Evolutionary conservation across 2,113 vertebrate species (phyloP).

Genomic region (Cygnus atratus): DNA sequence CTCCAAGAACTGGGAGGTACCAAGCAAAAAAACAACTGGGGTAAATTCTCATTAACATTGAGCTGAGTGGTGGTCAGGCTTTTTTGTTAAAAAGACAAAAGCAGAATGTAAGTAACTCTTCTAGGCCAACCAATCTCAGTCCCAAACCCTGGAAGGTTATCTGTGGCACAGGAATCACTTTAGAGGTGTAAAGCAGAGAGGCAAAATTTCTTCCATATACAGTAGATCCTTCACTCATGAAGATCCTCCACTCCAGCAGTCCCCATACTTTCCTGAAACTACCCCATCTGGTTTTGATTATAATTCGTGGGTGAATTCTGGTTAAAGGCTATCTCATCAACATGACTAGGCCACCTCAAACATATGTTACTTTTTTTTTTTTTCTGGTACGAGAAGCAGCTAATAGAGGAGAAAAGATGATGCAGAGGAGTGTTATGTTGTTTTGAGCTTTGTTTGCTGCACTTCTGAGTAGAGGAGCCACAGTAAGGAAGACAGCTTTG

Average conservation of each 20-base stretch:
- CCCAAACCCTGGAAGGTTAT: background rate
- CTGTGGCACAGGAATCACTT: background rate
- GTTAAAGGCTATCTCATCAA: slow-evolving; percentile 1
- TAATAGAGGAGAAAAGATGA: background rate
- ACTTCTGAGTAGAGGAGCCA: background rate
- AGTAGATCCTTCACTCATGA: background rate
- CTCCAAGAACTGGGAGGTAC: background rate
- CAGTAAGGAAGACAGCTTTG: background rate
- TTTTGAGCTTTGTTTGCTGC: background rate
- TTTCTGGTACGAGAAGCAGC: background rate
- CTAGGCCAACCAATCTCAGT: background rate
- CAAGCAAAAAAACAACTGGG: no score
- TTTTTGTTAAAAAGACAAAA: background rate
- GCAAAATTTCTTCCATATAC: background rate
- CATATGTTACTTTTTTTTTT: background rate
- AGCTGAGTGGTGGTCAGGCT: background rate
- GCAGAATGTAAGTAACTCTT: background rate
- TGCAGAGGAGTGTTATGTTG: background rate
- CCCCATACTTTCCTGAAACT: background rate
- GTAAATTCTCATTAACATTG: background rate
- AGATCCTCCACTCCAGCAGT: background rate
- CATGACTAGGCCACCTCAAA: slow-evolving; percentile 34
- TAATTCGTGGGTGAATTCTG: slow-evolving; percentile 9
- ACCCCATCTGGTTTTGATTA: slow-evolving; percentile 3
- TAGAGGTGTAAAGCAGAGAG: background rate